A percentile compares a stretch with the other conserved stretches of the same genome.
Evolutionary conservation across 2,113 vertebrate genomes (phyloP).

Genomic region (Onychostruthus taczanowskii): DNA sequence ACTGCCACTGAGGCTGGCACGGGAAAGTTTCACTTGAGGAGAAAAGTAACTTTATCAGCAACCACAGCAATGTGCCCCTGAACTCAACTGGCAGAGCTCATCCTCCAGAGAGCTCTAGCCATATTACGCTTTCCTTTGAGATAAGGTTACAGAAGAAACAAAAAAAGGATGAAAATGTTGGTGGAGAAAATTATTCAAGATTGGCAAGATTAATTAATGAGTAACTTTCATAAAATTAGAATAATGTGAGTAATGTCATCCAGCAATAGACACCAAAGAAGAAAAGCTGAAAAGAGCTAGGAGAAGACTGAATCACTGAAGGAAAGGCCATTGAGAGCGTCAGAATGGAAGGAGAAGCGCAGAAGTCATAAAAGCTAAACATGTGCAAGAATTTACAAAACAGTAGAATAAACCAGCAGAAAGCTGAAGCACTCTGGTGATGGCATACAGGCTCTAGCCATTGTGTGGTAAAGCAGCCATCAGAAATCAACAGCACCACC

Average conservation of each 20-base stretch:
- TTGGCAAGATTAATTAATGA: neutral
- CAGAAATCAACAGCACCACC: neutral
- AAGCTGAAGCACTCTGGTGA: neutral
- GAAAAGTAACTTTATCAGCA: neutral
- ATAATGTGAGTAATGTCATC: neutral
- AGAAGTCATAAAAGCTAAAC: neutral
- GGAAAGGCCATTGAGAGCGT: neutral
- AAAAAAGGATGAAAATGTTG: neutral
- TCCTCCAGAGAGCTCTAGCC: neutral
- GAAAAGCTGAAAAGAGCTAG: neutral
- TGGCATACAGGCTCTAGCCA: neutral
- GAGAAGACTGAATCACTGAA: neutral
- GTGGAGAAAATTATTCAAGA: neutral
- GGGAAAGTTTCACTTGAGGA: neutral
- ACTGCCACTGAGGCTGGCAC: neutral
- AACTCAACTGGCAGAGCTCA: neutral
- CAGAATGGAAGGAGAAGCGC: neutral
- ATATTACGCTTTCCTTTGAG: neutral
- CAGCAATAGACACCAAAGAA: neutral
- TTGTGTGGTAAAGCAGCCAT: neutral
- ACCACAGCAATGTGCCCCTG: neutral
- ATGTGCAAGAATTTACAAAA: neutral
- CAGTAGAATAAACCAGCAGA: neutral
- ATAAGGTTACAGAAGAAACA: neutral
- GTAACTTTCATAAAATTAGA: neutral